These are phyloP conservation scores for Anguilla japonica DNA, from an alignment of 2,113 vertebrate species.

Conservation along the genomic window DNA sequence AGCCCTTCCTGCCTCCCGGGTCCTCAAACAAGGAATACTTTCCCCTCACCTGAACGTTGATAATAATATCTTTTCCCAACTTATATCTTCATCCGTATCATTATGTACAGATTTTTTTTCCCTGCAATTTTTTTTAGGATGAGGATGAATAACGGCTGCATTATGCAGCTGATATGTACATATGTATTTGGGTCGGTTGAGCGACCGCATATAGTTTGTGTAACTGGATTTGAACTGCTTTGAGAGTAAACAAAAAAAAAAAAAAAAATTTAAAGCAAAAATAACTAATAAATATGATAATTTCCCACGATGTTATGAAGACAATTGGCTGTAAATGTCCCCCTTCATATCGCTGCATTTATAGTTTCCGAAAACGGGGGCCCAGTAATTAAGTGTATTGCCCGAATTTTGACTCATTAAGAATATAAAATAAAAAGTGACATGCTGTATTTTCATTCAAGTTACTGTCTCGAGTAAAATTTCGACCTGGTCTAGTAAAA, in stretches of 20 bases:
- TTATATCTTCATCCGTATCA: constrained; percentile 60
- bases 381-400: not conserved
- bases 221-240: constrained; percentile 78
- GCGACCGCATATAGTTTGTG: constrained; percentile 83
- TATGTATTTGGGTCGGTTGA: constrained; percentile 89
- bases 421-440: constrained; percentile 41
- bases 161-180: constrained; percentile 79
- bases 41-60: constrained; percentile 51
- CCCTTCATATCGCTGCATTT: not conserved
- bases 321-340: constrained; percentile 10
- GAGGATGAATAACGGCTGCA: constrained; percentile 70
- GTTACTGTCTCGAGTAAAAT: constrained; percentile 32
- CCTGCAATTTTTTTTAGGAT: constrained; percentile 71
- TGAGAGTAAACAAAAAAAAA: constrained; percentile 29
- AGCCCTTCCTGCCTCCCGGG: constrained; percentile 38
- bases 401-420: constrained; percentile 25
- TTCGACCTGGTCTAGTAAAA: constrained; percentile 37
- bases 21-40: constrained; percentile 39
- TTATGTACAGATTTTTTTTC: constrained; percentile 71
- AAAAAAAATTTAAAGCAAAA: constrained; percentile 19
- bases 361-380: not conserved
- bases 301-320: not conserved
- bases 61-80: constrained; percentile 41
- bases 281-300: constrained; percentile 33
- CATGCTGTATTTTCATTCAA: constrained; percentile 41